A percentile compares a stretch with the other conserved stretches of the same genome.
Conservation (phyloP, 2,113 vertebrate species). For the Pipa parva region DNA sequence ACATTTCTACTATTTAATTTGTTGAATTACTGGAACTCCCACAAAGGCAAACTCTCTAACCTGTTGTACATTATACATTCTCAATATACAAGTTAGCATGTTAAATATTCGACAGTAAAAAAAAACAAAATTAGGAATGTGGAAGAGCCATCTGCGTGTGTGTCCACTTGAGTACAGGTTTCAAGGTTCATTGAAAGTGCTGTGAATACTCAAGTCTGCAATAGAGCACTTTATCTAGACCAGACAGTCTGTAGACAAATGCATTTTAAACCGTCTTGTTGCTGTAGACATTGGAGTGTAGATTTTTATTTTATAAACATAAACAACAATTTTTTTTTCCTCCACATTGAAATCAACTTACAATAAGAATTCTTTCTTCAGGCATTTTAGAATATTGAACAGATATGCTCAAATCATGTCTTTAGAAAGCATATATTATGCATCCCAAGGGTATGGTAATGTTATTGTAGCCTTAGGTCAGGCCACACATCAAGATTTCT, state of each 20-base stretch:
- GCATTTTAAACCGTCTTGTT: background rate
- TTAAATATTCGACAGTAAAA: conserved; percentile 43
- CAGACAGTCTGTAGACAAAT: conserved; percentile 47
- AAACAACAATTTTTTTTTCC: background rate
- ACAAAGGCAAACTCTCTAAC: background rate
- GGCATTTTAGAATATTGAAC: too few relatives aligned
- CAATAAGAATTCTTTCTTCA: background rate
- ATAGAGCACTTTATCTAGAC: conserved; percentile 64
- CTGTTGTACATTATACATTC: background rate
- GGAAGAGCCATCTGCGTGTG: conserved; percentile 63
- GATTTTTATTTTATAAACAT: background rate
- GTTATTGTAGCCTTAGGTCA: background rate
- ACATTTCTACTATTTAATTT: background rate
- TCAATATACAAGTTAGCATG: conserved; percentile 1
- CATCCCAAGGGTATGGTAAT: background rate
- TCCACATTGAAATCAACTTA: background rate
- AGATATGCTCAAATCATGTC: background rate
- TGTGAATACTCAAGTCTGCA: conserved; percentile 53
- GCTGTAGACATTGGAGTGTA: background rate
- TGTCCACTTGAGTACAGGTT: conserved; percentile 69
- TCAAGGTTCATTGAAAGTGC: conserved; percentile 66
- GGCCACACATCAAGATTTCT: background rate
- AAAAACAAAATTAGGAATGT: conserved; percentile 64
- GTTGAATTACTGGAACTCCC: background rate
- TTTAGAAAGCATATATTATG: background rate